Evolutionary conservation across 2,888 invertebrate genomes (phyloP).

Genomic region (Patella depressa): DNA sequence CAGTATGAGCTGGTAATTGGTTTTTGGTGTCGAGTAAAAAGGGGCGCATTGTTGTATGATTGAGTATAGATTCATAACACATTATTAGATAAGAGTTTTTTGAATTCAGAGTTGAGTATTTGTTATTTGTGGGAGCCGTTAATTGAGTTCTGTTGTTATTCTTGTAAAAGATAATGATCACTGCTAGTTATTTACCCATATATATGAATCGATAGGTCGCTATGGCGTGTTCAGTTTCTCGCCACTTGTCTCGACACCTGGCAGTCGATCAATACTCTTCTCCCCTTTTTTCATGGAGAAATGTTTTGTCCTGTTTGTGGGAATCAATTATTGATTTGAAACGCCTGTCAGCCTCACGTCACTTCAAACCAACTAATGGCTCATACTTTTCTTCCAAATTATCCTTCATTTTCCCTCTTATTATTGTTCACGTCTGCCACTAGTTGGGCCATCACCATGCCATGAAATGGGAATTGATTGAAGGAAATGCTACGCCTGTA

Average conservation of each 20-base stretch:
- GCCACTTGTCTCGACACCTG: constrained; percentile 8
- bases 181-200: no score
- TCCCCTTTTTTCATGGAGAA: constrained; percentile 1
- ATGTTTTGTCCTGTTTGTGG: constrained; percentile 11
- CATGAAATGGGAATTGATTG: constrained; percentile 6
- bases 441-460: not conserved
- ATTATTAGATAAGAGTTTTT: no score
- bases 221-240: not conserved
- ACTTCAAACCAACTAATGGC: constrained; percentile 9
- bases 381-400: constrained; percentile 9
- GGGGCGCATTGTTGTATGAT: no score
- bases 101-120: not conserved
- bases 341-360: constrained; percentile 10
- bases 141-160: constrained; percentile 9
- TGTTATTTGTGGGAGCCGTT: not conserved
- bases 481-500: not conserved
- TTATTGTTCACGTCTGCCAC: not conserved
- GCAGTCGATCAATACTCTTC: constrained; percentile 1
- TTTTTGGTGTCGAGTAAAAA: no score
- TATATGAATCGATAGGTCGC: not conserved
- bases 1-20: no score
- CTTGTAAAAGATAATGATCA: constrained; percentile 9
- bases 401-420: constrained; percentile 7
- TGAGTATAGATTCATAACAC: no score
- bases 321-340: constrained; percentile 11